A percentile compares a stretch with the other conserved stretches of the same genome.
Evolutionary conservation across 1,140 invertebrate species (phyloP).

Genomic region (Drosophila kepulauana): DNA sequence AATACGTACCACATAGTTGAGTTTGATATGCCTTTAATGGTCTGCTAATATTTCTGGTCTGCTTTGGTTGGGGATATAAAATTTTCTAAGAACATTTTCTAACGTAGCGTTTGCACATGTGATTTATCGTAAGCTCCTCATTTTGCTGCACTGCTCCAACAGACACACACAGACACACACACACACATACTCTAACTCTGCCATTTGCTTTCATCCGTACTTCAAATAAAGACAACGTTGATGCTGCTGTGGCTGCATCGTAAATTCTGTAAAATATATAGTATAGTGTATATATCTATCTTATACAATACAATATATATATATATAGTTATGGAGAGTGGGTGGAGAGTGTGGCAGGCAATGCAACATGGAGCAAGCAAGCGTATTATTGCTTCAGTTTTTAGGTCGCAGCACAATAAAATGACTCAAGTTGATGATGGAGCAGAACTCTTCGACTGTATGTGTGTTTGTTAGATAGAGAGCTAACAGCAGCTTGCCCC

Average conservation of each 20-base stretch:
- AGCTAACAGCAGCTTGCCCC: slow-evolving; percentile 52
- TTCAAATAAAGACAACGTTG: slow-evolving; percentile 73
- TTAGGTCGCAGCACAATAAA: slow-evolving; percentile 72
- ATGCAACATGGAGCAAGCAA: slow-evolving; percentile 67
- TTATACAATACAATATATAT: slow-evolving; percentile 51
- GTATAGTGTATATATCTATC: slow-evolving; percentile 51
- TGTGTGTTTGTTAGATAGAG: slow-evolving; percentile 51
- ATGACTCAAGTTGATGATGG: slow-evolving; percentile 71
- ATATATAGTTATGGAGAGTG: slow-evolving; percentile 34
- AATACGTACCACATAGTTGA: not conserved
- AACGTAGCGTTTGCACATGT: slow-evolving; percentile 51
- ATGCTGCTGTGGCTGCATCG: slow-evolving; percentile 62
- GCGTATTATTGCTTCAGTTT: slow-evolving; percentile 80
- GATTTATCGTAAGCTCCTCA: slow-evolving; percentile 45
- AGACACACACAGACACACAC: not conserved
- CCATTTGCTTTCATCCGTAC: slow-evolving; percentile 46
- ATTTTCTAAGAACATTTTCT: slow-evolving; percentile 15
- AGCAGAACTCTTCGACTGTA: slow-evolving; percentile 37
- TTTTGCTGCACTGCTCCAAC: slow-evolving; percentile 3
- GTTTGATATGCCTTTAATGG: slow-evolving; percentile 16
- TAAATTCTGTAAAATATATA: slow-evolving; percentile 66
- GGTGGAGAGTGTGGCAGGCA: slow-evolving; percentile 20
- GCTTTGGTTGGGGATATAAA: slow-evolving; percentile 5
- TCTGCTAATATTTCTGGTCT: slow-evolving; percentile 25
- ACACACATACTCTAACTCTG: slow-evolving; percentile 28